Percentiles rank a stretch among this genome's conserved stretches.
Conservation (phyloP, 2,113 vertebrate genomes). For the Collichthys lucidus region DNA sequence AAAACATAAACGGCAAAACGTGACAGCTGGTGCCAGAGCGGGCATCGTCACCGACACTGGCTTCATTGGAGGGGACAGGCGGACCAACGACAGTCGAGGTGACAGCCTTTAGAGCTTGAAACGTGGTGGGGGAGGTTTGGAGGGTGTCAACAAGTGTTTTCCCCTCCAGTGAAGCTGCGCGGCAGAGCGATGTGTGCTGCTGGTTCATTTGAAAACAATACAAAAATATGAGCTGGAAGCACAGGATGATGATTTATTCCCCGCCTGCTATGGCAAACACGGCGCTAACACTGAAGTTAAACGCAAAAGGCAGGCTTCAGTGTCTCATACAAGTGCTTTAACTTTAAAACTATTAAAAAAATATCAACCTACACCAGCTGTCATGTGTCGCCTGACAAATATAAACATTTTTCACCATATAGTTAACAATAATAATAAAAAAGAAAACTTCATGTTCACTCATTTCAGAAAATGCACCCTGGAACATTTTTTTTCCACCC, state of each 20-base stretch:
- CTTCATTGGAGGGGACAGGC: conserved; percentile 38
- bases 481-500: conserved; percentile 6
- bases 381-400: conserved; percentile 44
- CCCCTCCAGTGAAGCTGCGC: conserved; percentile 33
- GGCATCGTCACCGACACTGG: conserved; percentile 16
- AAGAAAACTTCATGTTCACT: conserved; percentile 28
- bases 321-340: conserved; percentile 45
- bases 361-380: conserved; percentile 51
- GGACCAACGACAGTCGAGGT: conserved; percentile 1
- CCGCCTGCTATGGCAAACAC: conserved; percentile 62
- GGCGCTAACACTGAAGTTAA: conserved; percentile 20
- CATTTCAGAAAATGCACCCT: conserved; percentile 46
- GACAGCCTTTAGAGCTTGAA: conserved; percentile 21
- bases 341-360: conserved; percentile 47
- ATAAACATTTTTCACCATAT: conserved; percentile 34
- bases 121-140: not conserved
- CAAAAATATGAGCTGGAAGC: conserved; percentile 61
- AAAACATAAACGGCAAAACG: conserved; percentile 10
- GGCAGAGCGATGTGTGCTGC: not conserved
- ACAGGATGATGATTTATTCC: conserved; percentile 8
- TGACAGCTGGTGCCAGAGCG: conserved; percentile 66
- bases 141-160: conserved; percentile 3
- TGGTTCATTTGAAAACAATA: conserved; percentile 44
- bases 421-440: conserved; percentile 38
- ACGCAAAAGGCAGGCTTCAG: conserved; percentile 56